Conservation (phyloP, 2,797 vertebrate species). For the Sparidentex hasta region DNA sequence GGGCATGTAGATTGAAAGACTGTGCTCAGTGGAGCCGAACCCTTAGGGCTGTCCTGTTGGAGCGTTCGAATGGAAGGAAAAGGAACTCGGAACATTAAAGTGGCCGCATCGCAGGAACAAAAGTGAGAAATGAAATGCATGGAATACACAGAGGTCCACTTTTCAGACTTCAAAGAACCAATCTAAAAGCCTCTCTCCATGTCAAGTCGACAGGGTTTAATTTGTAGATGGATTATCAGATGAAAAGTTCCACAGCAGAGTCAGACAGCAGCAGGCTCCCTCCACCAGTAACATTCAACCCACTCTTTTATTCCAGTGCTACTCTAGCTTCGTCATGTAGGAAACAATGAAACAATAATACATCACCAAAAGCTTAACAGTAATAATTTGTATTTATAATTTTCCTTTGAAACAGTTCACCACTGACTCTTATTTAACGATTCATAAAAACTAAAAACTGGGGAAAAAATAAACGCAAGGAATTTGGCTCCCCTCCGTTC, state of each 20-base stretch:
- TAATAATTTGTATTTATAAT: neutral
- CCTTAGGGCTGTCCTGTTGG: slow-evolving; percentile 13
- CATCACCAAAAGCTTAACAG: neutral
- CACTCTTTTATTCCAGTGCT: neutral
- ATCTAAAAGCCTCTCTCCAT: slow-evolving; percentile 32
- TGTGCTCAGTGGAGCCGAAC: neutral
- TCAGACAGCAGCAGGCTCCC: neutral
- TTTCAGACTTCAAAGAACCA: slow-evolving; percentile 42
- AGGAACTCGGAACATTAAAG: slow-evolving; percentile 15
- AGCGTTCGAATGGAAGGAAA: slow-evolving; percentile 13
- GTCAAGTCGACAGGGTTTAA: slow-evolving; percentile 28
- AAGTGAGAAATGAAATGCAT: slow-evolving; percentile 1
- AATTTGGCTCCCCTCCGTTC: neutral
- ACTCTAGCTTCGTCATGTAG: neutral
- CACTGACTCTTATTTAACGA: neutral
- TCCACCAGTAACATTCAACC: slow-evolving; percentile 25
- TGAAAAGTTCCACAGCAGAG: slow-evolving; percentile 15
- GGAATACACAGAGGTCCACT: slow-evolving; percentile 27
- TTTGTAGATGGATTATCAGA: slow-evolving; percentile 47
- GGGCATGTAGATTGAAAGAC: slow-evolving; percentile 9
- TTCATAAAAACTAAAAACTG: neutral
- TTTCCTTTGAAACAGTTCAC: neutral
- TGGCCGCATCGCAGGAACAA: slow-evolving; percentile 13
- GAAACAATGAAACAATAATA: neutral
- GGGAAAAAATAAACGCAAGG: neutral